Conservation (phyloP, 2,113 vertebrate species). For the Malaclemys terrapin region DNA sequence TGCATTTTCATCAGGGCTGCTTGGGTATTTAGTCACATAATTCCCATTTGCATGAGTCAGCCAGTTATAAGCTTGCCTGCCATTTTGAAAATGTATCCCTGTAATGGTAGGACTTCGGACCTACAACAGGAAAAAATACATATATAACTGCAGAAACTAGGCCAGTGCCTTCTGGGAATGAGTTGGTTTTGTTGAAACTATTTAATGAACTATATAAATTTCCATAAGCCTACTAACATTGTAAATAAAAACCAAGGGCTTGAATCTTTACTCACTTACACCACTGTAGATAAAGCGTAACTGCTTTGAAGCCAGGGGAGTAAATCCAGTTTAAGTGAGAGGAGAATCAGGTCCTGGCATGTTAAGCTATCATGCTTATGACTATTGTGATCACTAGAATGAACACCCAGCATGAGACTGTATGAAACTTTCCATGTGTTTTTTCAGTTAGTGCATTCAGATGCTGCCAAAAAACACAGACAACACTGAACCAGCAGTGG, state of each 20-base stretch:
- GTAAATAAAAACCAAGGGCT: accelerated
- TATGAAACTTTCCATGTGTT: not conserved
- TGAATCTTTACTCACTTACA: not conserved
- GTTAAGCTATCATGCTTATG: conserved; percentile 4
- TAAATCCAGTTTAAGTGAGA: not conserved
- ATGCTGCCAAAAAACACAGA: conserved; percentile 36
- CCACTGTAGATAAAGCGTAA: accelerated
- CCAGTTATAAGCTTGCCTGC: too few species aligned
- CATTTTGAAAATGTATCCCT: not conserved
- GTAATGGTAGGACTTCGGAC: not conserved
- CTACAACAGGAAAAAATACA: not conserved
- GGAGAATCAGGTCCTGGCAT: not conserved
- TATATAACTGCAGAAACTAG: not conserved
- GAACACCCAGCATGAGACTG: conserved; percentile 35
- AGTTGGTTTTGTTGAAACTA: not conserved
- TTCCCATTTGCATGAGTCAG: not conserved
- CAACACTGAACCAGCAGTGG: conserved; percentile 41
- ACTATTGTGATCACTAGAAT: conserved; percentile 52
- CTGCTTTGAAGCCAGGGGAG: not conserved
- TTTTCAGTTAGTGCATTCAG: conserved; percentile 52
- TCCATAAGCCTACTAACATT: not conserved
- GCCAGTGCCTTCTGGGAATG: not conserved
- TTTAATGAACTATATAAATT: not conserved
- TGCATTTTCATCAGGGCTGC: not conserved
- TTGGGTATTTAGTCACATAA: accelerated